These are phyloP conservation scores for Mirounga angustirostris DNA, from an alignment of 2,113 vertebrate genomes.

Conservation along the genomic window DNA sequence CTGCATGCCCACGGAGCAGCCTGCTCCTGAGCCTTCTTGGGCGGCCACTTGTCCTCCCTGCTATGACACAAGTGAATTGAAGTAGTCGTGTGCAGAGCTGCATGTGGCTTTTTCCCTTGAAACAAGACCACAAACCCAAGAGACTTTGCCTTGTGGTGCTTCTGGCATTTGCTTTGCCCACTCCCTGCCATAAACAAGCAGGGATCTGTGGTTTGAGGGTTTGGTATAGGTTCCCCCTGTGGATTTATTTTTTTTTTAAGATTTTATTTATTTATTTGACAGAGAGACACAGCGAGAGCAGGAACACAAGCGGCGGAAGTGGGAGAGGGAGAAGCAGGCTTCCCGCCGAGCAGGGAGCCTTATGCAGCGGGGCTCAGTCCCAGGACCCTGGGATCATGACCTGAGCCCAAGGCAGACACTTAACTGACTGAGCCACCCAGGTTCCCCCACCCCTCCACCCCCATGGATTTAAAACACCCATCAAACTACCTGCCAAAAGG, in stretches of 20 bases:
- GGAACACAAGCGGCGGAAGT: no score
- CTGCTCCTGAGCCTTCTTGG: slow-evolving; percentile 1
- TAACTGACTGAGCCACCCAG: no score
- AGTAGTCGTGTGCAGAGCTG: neutral
- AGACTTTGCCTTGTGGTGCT: neutral
- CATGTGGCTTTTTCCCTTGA: neutral
- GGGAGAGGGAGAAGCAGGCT: no score
- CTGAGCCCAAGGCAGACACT: no score
- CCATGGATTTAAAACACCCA: neutral
- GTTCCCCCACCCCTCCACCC: neutral
- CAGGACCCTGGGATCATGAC: no score
- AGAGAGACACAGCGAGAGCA: no score
- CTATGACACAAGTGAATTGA: neutral
- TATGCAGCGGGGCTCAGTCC: no score
- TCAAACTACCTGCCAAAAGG: neutral
- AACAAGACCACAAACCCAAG: neutral
- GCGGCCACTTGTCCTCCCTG: neutral
- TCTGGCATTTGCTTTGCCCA: neutral
- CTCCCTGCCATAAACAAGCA: neutral
- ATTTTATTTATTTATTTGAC: no score
- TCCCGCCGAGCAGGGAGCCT: no score
- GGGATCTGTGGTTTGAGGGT: neutral
- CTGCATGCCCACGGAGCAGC: neutral
- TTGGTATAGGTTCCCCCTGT: neutral
- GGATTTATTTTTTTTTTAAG: neutral